phyloP scores from a whole-genome alignment of 1,140 invertebrate species.

The Eurytemora carolleeae region DNA sequence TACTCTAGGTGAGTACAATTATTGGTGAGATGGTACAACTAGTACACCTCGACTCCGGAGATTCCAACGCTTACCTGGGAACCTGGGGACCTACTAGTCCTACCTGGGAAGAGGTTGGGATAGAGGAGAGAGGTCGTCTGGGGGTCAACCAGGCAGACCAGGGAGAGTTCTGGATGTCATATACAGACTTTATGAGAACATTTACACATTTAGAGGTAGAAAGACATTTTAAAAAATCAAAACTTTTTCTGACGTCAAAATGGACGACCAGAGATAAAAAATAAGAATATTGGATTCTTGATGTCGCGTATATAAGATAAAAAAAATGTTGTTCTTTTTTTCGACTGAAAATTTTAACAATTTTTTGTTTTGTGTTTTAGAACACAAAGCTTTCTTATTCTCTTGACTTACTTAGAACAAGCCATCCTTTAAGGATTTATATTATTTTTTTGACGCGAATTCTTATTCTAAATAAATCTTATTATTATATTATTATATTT shows the following conservation, averaged over 20 bases:
- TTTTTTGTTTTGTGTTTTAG: too few relatives aligned
- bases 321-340: too few relatives aligned
- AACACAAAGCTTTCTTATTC: too few relatives aligned
- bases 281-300: too few relatives aligned
- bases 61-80: conserved; percentile 42
- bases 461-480: too few relatives aligned
- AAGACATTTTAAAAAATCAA: background rate
- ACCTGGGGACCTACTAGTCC: conserved; percentile 44
- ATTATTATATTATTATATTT: background rate
- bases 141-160: conserved; percentile 40
- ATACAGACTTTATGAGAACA: conserved; percentile 17
- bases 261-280: background rate
- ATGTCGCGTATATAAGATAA: too few relatives aligned
- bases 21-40: conserved; percentile 48
- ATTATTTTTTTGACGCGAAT: too few relatives aligned
- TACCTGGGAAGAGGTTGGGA: conserved; percentile 36
- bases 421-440: too few relatives aligned
- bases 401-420: too few relatives aligned
- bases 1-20: conserved; percentile 42
- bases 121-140: conserved; percentile 43
- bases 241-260: background rate
- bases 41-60: conserved; percentile 46
- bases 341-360: too few relatives aligned
- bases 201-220: background rate
- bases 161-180: conserved; percentile 53